Base-by-base conservation (phyloP, 2,113 vertebrate species). In the Danionella cerebrum region DNA sequence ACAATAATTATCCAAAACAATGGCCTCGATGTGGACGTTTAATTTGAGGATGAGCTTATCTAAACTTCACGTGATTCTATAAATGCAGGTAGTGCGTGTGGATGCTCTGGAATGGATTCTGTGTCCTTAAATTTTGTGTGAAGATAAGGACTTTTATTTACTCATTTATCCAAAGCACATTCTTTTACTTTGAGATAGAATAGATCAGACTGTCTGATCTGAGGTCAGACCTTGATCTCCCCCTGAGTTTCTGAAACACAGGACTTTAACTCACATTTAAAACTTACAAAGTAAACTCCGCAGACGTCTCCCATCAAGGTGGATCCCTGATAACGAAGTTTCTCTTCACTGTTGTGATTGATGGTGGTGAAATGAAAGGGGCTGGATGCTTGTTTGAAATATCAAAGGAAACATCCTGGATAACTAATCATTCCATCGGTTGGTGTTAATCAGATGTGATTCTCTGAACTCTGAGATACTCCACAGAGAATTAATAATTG, bases 221-320 rank as follows among this genome's bases (percentile, higher is more conserved):
- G 57, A 60, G 57, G 22, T 29, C 39, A 60, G 31, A 60, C 58
- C 58, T 44, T 60, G 39, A 60, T 60, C 58, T 57, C 53, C 48
- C 31, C 35, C 18, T 31, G 33, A 58, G 33, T 6, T 5, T 62
- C 10, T 50, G 48, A 55, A 11, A 14, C 55, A 14, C 19, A n/a
- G 24, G 16, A 6, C 4, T 22, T 74, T 41, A n/a, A 62, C 51
- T 44, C 35, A 50, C 44, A 13, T 58, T 68, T 44, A 48, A 57
- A 57, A 22, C 14, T 10, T 55, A 36, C 35, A 52, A 70, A 64
- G 62, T 75, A 54, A 73, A 67, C 24, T 60, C 14, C 60, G 19
- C 52, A 69, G 71, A 69, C 33, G 69, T 13, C 69, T 65, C 22
- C 39, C 73, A 78, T 75, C 75, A 54, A 79, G 78, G 79, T 72